phyloP scores from a whole-genome alignment of 2,797 vertebrate genomes.

The Danio aesculapii region DNA sequence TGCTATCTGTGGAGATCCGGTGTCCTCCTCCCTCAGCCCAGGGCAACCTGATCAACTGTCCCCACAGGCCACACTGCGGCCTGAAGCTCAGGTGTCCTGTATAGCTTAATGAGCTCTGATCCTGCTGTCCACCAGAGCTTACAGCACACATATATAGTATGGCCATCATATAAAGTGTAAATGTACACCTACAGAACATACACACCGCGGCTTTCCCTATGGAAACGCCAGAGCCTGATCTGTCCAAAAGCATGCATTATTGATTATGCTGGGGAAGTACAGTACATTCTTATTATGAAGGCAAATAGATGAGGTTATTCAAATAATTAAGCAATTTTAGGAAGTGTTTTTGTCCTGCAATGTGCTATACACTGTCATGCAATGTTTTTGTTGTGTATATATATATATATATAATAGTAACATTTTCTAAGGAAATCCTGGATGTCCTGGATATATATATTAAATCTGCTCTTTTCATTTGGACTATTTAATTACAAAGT shows the following conservation, averaged over 20 bases:
- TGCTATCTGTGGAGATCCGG: constrained; percentile 24
- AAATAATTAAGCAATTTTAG: no score
- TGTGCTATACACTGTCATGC: neutral
- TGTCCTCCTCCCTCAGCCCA: constrained; percentile 16
- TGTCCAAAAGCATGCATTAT: constrained; percentile 1
- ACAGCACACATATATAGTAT: neutral
- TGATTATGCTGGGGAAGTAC: neutral
- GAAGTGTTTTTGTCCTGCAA: neutral
- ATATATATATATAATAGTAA: no score
- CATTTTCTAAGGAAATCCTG: no score
- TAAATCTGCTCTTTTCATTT: no score
- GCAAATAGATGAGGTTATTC: neutral
- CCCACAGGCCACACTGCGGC: neutral
- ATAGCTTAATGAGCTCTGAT: constrained; percentile 7
- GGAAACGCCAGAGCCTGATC: neutral
- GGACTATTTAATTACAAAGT: no score
- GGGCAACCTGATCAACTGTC: constrained; percentile 30
- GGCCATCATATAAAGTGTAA: neutral
- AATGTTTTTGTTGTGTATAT: no score
- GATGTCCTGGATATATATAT: no score
- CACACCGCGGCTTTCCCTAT: neutral
- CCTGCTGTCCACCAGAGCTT: neutral
- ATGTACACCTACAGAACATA: neutral
- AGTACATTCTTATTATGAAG: neutral
- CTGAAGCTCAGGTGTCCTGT: constrained; percentile 55